These are phyloP conservation scores for Thyatira batis DNA, from an alignment of 2,888 invertebrate genomes.

Conservation along the genomic window DNA sequence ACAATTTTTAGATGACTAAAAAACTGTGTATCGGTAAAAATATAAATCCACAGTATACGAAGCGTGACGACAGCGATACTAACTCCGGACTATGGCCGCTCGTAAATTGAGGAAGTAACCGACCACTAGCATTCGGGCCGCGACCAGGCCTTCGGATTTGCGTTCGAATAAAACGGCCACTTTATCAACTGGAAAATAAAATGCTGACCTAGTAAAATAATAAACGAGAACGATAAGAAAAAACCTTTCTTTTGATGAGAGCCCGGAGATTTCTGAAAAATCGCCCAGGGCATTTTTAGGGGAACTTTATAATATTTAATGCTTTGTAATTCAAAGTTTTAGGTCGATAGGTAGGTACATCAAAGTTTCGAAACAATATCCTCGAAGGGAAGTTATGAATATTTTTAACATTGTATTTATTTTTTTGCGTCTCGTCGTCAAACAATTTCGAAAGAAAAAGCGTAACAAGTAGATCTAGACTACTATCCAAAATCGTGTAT, in stretches of 20 bases:
- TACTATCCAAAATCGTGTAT: background rate
- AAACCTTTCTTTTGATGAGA: background rate
- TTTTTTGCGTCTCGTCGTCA: too few relatives aligned
- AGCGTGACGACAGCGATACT: slow-evolving; percentile 72
- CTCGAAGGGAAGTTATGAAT: background rate
- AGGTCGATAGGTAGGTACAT: too few relatives aligned
- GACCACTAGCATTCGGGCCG: slow-evolving; percentile 58
- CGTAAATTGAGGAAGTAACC: slow-evolving; percentile 72
- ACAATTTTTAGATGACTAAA: slow-evolving; percentile 34
- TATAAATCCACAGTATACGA: slow-evolving; percentile 72
- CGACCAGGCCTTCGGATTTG: slow-evolving; percentile 65
- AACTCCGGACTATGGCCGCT: slow-evolving; percentile 62
- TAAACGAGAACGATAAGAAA: slow-evolving; percentile 27
- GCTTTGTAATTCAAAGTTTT: background rate
- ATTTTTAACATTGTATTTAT: background rate
- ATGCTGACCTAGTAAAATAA: slow-evolving; percentile 41
- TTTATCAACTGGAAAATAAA: slow-evolving; percentile 69
- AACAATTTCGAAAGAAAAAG: too few relatives aligned
- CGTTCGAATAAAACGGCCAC: slow-evolving; percentile 70
- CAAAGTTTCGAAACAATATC: background rate
- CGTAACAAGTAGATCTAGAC: too few relatives aligned
- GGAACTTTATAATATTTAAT: background rate
- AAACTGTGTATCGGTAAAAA: slow-evolving; percentile 52
- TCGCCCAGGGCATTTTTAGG: background rate
- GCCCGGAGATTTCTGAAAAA: background rate